A percentile compares a stretch with the other conserved stretches of the same genome.
These are phyloP conservation scores for Amniataba percoides DNA, from an alignment of 2,797 vertebrate species.

Conservation along the genomic window DNA sequence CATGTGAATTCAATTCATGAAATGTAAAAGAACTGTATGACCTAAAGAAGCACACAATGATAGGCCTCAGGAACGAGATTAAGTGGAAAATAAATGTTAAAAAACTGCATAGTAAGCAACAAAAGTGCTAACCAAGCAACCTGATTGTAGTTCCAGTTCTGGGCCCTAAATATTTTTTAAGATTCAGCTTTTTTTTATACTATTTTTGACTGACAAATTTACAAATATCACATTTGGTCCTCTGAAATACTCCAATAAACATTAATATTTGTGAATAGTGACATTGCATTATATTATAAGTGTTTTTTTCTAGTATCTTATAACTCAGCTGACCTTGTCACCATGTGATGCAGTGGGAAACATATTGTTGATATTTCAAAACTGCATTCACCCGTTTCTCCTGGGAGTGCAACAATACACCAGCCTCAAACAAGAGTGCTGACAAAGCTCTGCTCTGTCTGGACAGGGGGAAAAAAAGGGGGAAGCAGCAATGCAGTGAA, in stretches of 20 bases:
- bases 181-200: not conserved
- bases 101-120: slow-evolving; percentile 35
- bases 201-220: not conserved
- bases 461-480: slow-evolving; percentile 19
- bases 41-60: not conserved
- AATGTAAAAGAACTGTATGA: not conserved
- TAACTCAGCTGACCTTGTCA: slow-evolving; percentile 21
- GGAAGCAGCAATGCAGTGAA: slow-evolving; percentile 37
- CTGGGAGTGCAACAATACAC: slow-evolving; percentile 54
- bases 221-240: not conserved
- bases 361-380: slow-evolving; percentile 16
- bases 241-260: not conserved
- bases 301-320: not conserved
- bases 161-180: not conserved
- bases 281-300: too few relatives aligned
- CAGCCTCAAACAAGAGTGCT: slow-evolving; percentile 56
- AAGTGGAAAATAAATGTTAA: not conserved
- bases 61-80: not conserved
- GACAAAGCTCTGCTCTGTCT: slow-evolving; percentile 59
- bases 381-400: slow-evolving; percentile 32
- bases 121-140: slow-evolving; percentile 50
- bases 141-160: slow-evolving; percentile 11
- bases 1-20: not conserved
- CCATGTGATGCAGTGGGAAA: slow-evolving; percentile 3
- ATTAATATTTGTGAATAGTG: not conserved